phyloP scores from a whole-genome alignment of 2,888 invertebrate species.

The Orgyia antiqua region DNA sequence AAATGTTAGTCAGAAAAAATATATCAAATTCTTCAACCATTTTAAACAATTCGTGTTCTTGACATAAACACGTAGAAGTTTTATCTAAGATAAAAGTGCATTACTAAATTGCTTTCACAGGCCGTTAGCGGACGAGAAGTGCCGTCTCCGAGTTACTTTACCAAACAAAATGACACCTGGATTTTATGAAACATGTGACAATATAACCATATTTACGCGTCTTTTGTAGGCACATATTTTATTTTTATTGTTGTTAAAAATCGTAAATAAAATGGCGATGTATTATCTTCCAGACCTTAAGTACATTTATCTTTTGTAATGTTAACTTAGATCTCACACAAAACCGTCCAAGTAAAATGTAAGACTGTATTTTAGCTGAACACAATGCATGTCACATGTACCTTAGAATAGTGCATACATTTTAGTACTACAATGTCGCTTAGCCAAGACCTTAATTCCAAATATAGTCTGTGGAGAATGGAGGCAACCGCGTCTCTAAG shows the following conservation, averaged over 20 bases:
- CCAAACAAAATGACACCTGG: slow-evolving; percentile 7
- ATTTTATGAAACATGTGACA: slow-evolving; percentile 8
- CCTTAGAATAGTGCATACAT: slow-evolving; percentile 23
- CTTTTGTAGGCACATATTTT: no score
- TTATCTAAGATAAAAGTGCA: slow-evolving; percentile 49
- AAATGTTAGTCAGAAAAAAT: no score
- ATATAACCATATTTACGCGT: slow-evolving; percentile 1
- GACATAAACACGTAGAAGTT: slow-evolving; percentile 6
- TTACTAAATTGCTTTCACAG: slow-evolving; percentile 61
- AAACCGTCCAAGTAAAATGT: not conserved
- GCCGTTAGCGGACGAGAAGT: slow-evolving; percentile 37
- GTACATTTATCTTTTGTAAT: no score
- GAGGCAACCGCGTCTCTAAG: slow-evolving; percentile 43
- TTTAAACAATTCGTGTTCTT: slow-evolving; percentile 3
- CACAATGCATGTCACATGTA: slow-evolving; percentile 13
- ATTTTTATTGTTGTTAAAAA: no score
- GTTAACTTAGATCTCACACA: no score
- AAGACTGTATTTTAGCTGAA: slow-evolving; percentile 7
- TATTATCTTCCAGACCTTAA: no score
- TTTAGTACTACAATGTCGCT: slow-evolving; percentile 25
- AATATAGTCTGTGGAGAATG: slow-evolving; percentile 61
- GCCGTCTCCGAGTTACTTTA: slow-evolving; percentile 25
- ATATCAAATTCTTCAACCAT: no score
- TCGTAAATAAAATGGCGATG: no score
- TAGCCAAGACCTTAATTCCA: slow-evolving; percentile 53